Base-by-base conservation (phyloP, 2,797 vertebrate genomes). In the Paedocypris micromegethes region DNA sequence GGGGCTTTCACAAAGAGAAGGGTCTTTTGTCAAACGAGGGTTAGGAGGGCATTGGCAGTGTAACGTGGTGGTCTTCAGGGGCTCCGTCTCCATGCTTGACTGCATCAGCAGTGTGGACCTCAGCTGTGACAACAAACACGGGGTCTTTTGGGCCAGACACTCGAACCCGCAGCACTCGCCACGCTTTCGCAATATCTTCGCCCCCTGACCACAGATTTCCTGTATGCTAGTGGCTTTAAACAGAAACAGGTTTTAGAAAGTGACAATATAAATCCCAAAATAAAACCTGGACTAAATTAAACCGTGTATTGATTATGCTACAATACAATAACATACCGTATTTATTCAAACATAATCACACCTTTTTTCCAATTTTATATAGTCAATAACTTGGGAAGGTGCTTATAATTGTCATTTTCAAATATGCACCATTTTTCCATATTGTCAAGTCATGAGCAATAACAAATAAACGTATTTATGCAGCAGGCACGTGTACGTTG, bases 41-140 rank as follows among this genome's bases (percentile, higher is more conserved):
- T 51, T 46, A 77, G 46, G 38, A 74, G 61, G 74, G 39, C 9
- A 72, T 70, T 65, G 58, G 58, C 56, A 66, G 58, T 70, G 60
- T 43, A 62, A 62, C 41, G 9, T 53, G 45, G 72, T 74, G 65
- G 52, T 74, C 69, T 46, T 66, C 39, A 49, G 75, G 55, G 64
- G 62, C 50, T 68, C 55, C 9, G 43, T 5, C 39, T 43, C 49
- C 44, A 42, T 54, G 6, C 45, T 56, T 42, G 60, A 48, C 57
- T 57, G 44, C 52, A 52, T 62, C 52, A 52, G 64, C 50, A 54
- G 56, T 42, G 56, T 46, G 46, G 9, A n/a, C 56, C 45, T 75
- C 73, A 75, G 73, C 70, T 78, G 67, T 71, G 73, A 78, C 73
- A 78, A 78, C 73, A 78, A 78, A 73, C 54, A 37, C 23, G 4